These are phyloP conservation scores for Hylomyscus alleni DNA, from an alignment of 2,797 vertebrate species.

Conservation along the genomic window DNA sequence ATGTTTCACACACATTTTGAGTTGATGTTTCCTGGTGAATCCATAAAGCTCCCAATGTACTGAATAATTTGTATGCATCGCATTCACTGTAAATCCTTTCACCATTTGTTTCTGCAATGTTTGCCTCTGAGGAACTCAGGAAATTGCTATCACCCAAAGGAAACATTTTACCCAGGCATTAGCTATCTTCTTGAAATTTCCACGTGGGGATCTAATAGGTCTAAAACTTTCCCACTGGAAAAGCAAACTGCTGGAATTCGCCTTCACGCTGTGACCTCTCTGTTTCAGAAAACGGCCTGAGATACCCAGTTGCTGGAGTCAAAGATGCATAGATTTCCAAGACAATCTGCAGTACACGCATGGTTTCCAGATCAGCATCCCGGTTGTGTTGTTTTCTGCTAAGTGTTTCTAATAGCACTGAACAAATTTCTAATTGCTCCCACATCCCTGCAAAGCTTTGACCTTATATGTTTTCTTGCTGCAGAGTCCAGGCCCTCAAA, in stretches of 20 bases:
- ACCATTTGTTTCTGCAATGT: constrained; percentile 4
- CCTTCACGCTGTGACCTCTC: neutral
- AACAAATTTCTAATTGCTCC: neutral
- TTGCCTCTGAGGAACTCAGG: neutral
- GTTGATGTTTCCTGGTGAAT: neutral
- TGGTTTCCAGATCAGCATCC: neutral
- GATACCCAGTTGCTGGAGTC: neutral
- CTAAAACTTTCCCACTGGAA: neutral
- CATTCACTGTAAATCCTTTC: neutral
- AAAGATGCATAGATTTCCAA: neutral
- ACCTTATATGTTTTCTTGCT: no score
- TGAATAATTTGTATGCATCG: neutral
- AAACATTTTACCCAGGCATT: neutral
- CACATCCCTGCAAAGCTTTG: neutral
- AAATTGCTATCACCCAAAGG: neutral
- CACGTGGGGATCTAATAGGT: neutral
- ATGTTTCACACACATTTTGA: neutral
- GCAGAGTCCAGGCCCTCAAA: neutral
- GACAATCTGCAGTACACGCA: neutral
- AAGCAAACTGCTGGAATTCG: neutral
- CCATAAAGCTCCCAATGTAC: neutral
- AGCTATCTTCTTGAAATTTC: neutral
- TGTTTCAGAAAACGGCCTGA: neutral
- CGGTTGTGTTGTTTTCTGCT: neutral
- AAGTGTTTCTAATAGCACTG: neutral